Percentiles rank a stretch among this genome's conserved stretches.
phyloP scores from a whole-genome alignment of 2,888 invertebrate genomes.

The Gasteruption jaculator region DNA sequence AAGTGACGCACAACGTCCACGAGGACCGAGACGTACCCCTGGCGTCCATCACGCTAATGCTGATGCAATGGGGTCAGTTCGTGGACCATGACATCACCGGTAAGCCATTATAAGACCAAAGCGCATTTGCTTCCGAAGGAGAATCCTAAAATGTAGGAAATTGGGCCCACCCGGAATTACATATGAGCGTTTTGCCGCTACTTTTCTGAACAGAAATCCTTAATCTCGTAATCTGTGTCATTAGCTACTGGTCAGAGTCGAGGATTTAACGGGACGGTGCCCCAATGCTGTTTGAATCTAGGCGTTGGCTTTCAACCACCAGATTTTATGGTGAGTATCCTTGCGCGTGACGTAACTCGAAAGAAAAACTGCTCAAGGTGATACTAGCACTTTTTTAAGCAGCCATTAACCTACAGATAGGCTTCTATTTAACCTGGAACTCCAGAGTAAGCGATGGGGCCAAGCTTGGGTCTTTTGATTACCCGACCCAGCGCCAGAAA shows the following conservation, averaged over 20 bases:
- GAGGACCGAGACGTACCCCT: constrained; percentile 62
- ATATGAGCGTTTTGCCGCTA: background rate
- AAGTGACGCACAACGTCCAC: constrained; percentile 68
- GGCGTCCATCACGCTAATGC: constrained; percentile 68
- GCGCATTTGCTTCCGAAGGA: too few species aligned
- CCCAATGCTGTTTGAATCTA: constrained; percentile 68
- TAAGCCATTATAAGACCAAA: constrained; percentile 26
- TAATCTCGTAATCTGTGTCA: constrained; percentile 5
- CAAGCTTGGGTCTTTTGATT: too few species aligned
- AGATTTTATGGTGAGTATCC: constrained; percentile 58
- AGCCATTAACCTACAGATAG: too few species aligned
- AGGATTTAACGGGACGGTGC: constrained; percentile 74
- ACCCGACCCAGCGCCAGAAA: too few species aligned
- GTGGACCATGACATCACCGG: constrained; percentile 81
- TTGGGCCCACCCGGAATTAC: background rate
- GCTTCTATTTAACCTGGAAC: too few species aligned
- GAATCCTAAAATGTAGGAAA: too few species aligned
- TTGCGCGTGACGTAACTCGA: too few species aligned
- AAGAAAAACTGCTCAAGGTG: background rate
- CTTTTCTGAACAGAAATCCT: too few species aligned
- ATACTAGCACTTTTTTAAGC: too few species aligned
- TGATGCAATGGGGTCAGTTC: constrained; percentile 91
- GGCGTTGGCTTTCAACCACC: constrained; percentile 60
- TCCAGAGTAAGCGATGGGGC: too few species aligned
- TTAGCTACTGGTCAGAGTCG: constrained; percentile 68